phyloP scores from a whole-genome alignment of 2,797 vertebrate genomes.

The Cirrhinus mrigala region DNA sequence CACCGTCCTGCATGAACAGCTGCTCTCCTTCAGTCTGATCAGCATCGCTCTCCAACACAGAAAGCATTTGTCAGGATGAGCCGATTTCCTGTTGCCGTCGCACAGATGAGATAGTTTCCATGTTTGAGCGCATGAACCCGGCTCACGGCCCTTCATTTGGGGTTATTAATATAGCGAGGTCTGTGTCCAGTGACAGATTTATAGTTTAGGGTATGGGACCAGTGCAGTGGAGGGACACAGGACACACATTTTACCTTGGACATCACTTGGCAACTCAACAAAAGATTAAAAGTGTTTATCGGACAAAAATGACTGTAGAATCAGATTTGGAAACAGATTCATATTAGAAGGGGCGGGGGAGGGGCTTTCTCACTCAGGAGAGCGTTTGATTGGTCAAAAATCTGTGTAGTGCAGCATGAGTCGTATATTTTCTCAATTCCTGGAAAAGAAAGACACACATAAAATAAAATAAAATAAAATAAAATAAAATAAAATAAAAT shows the following conservation, averaged over 20 bases:
- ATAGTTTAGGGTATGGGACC: not conserved
- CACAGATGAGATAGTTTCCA: slow-evolving; percentile 88
- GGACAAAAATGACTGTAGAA: not conserved
- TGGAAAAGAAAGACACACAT: not conserved
- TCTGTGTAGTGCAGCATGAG: not conserved
- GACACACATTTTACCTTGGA: slow-evolving; percentile 20
- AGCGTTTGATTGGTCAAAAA: not conserved
- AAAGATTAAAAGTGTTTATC: not conserved
- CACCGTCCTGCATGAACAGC: slow-evolving; percentile 14
- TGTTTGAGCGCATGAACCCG: slow-evolving; percentile 90
- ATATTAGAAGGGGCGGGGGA: not conserved
- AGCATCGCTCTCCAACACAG: not conserved
- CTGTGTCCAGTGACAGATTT: not conserved
- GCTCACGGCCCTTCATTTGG: slow-evolving; percentile 96
- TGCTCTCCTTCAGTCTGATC: not conserved
- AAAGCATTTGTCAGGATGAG: slow-evolving; percentile 92
- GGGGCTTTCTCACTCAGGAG: not conserved
- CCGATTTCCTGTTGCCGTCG: slow-evolving; percentile 95
- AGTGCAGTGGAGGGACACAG: not conserved
- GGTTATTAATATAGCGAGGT: slow-evolving; percentile 90
- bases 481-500: not conserved
- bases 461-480: not conserved
- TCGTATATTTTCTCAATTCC: not conserved
- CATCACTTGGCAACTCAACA: not conserved
- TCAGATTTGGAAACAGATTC: not conserved